Evolutionary conservation across 2,797 vertebrate genomes (phyloP).

Genomic region (Ibycter americanus): DNA sequence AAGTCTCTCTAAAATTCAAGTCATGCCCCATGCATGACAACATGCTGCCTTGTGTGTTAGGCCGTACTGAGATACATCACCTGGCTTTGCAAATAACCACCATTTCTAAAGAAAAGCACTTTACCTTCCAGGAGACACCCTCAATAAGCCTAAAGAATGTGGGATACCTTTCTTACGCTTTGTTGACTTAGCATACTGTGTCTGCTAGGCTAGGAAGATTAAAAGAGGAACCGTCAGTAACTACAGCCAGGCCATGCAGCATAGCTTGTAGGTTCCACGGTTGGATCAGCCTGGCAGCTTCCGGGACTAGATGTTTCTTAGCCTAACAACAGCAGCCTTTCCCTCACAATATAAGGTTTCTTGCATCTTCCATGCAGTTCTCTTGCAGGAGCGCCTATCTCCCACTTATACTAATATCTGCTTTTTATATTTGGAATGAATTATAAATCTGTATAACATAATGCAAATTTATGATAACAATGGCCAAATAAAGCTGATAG

Average conservation of each 20-base stretch:
- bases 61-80: background rate
- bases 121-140: background rate
- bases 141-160: background rate
- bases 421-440: background rate
- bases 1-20: background rate
- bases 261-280: background rate
- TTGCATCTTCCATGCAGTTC: background rate
- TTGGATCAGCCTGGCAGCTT: background rate
- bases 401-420: background rate
- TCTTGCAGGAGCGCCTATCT: background rate
- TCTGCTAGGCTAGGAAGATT: background rate
- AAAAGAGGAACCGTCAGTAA: background rate
- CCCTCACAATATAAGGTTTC: background rate
- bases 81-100: background rate
- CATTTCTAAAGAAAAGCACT: background rate
- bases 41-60: background rate
- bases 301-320: background rate
- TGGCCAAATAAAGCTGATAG: background rate
- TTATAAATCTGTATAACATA: background rate
- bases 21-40: background rate
- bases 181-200: background rate
- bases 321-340: background rate
- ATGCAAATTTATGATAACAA: background rate
- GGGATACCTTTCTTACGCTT: background rate
- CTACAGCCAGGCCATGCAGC: accelerated